Evolutionary conservation across 2,797 vertebrate species (phyloP).

Genomic region (Mormyrus hasselquistii): DNA sequence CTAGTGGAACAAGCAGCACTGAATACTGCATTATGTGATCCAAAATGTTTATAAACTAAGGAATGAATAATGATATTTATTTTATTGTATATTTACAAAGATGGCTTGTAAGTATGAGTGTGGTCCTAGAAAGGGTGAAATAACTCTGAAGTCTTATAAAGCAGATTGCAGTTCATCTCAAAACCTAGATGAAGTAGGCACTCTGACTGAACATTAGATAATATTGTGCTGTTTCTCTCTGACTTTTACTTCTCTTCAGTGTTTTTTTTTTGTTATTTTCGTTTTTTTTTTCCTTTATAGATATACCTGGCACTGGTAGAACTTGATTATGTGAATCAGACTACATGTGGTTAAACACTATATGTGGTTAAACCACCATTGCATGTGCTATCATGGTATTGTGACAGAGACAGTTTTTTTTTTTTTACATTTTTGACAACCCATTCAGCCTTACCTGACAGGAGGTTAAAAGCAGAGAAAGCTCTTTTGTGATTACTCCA

Average conservation of each 20-base stretch:
- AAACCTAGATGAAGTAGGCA: not conserved
- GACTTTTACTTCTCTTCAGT: not conserved
- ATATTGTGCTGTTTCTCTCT: not conserved
- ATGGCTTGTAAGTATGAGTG: not conserved
- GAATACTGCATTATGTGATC: not conserved
- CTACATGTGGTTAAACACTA: not conserved
- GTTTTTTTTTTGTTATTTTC: not conserved
- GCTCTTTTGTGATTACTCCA: not conserved
- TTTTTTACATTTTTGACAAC: not conserved
- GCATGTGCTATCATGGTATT: not conserved
- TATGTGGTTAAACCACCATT: not conserved
- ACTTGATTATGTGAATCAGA: not conserved
- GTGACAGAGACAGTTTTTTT: not conserved
- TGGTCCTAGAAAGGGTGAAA: not conserved
- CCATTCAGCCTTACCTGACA: not conserved
- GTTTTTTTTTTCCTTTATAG: not conserved
- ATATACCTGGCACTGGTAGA: not conserved
- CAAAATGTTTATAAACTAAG: not conserved
- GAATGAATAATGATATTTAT: not conserved
- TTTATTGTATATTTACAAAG: not conserved
- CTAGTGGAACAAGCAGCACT: not conserved
- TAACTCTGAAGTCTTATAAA: not conserved
- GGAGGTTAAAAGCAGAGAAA: not conserved
- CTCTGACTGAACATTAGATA: not conserved
- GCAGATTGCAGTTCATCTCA: not conserved